These are phyloP conservation scores for Tinamus major DNA, from an alignment of 2,797 vertebrate species.

Conservation along the genomic window DNA sequence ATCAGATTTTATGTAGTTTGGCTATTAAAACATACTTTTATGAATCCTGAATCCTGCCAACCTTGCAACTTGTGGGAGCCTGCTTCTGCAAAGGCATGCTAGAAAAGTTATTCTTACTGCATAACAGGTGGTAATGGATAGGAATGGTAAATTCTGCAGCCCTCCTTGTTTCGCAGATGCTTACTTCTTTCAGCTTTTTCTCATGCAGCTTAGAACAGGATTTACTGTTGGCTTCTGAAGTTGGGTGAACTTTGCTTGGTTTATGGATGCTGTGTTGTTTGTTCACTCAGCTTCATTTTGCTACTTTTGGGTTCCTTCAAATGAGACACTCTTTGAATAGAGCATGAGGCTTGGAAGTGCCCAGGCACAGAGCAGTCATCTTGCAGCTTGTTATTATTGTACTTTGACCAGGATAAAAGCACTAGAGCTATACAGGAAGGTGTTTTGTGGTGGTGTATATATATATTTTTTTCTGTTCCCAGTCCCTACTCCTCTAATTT, in stretches of 20 bases:
- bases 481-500: neutral
- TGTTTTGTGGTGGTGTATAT: neutral
- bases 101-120: neutral
- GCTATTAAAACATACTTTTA: neutral
- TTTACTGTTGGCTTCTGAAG: neutral
- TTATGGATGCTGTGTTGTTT: neutral
- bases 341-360: neutral
- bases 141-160: neutral
- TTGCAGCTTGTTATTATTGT: neutral
- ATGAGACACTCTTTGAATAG: neutral
- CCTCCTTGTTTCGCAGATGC: neutral
- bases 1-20: neutral
- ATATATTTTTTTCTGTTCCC: neutral
- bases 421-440: neutral
- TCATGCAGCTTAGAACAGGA: neutral
- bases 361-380: neutral
- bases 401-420: neutral
- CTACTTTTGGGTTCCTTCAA: neutral
- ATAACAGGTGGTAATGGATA: neutral
- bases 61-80: neutral
- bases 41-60: neutral
- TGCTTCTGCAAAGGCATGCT: neutral
- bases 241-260: neutral
- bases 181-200: neutral
- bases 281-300: neutral